Percentiles rank a stretch among this genome's conserved stretches.
phyloP scores from a whole-genome alignment of 1,140 invertebrate genomes.

The Chlorops oryzae region DNA sequence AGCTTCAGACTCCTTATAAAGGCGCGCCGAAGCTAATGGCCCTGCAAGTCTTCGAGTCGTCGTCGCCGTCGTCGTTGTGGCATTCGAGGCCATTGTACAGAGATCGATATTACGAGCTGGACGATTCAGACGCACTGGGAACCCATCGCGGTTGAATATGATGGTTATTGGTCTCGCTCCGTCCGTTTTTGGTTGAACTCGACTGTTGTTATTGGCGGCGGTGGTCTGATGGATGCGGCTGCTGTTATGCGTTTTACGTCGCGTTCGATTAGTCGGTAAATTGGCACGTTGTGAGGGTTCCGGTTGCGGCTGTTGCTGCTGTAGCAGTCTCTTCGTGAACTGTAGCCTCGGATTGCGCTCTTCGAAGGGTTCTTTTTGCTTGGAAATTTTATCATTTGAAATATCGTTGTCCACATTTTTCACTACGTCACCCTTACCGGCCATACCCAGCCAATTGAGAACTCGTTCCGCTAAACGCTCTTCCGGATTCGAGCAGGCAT shows the following conservation, averaged over 20 bases:
- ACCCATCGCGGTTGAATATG: slow-evolving; percentile 43
- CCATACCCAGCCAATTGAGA: slow-evolving; percentile 42
- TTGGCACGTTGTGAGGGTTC: background rate
- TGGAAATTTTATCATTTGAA: too few species aligned
- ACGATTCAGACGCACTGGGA: slow-evolving; percentile 39
- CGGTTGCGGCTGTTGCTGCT: background rate
- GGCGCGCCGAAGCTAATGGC: slow-evolving; percentile 29
- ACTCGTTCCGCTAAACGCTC: slow-evolving; percentile 42
- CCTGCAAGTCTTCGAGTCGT: slow-evolving; percentile 33
- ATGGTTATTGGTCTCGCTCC: slow-evolving; percentile 35
- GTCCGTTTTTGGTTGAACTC: slow-evolving; percentile 24
- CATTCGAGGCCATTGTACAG: slow-evolving; percentile 30
- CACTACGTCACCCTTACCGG: slow-evolving; percentile 30
- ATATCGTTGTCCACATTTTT: slow-evolving; percentile 12
- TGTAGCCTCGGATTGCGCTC: too few species aligned
- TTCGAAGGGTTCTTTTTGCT: too few species aligned
- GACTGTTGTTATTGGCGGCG: background rate
- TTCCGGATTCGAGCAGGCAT: slow-evolving; percentile 30
- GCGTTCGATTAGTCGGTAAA: too few species aligned
- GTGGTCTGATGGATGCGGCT: slow-evolving; percentile 7
- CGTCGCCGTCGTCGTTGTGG: slow-evolving; percentile 28
- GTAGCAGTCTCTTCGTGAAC: background rate
- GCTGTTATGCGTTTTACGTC: too few species aligned
- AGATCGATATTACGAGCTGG: slow-evolving; percentile 41
- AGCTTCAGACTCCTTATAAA: slow-evolving; percentile 28